Percentiles rank a stretch among this genome's conserved stretches.
phyloP scores from a whole-genome alignment of 1,140 invertebrate genomes.

The Eriosoma lanigerum region DNA sequence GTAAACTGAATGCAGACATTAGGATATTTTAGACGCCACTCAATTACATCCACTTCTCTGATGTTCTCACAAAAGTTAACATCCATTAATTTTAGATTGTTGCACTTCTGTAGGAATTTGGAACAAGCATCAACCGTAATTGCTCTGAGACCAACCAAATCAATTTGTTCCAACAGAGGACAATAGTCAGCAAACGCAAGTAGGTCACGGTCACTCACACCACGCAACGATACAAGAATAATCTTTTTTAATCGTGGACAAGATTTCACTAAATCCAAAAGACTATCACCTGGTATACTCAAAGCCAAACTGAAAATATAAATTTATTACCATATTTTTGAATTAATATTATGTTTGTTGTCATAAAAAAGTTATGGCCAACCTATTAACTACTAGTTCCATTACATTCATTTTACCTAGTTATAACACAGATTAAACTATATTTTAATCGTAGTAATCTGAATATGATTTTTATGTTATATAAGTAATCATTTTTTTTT shows the following conservation, averaged over 20 bases:
- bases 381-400: too few species aligned
- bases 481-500: too few species aligned
- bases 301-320: conserved; percentile 59
- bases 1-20: conserved; percentile 65
- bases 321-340: background rate
- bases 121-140: conserved; percentile 71
- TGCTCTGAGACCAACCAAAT: conserved; percentile 76
- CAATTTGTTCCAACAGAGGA: conserved; percentile 72
- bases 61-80: conserved; percentile 84
- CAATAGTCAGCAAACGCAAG: conserved; percentile 69
- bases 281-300: conserved; percentile 61
- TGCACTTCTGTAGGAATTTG: conserved; percentile 65
- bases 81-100: conserved; percentile 75
- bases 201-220: conserved; percentile 75
- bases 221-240: conserved; percentile 75
- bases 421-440: too few species aligned
- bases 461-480: too few species aligned
- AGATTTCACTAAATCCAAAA: conserved; percentile 60
- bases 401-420: too few species aligned
- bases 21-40: conserved; percentile 66
- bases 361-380: too few species aligned
- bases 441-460: too few species aligned
- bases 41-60: conserved; percentile 66
- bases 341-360: too few species aligned
- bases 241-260: conserved; percentile 73